Evolutionary conservation across 2,888 invertebrate species (phyloP), one percentile per base, ranked within the genome.

Genomic region (Volucella zonaria): DNA sequence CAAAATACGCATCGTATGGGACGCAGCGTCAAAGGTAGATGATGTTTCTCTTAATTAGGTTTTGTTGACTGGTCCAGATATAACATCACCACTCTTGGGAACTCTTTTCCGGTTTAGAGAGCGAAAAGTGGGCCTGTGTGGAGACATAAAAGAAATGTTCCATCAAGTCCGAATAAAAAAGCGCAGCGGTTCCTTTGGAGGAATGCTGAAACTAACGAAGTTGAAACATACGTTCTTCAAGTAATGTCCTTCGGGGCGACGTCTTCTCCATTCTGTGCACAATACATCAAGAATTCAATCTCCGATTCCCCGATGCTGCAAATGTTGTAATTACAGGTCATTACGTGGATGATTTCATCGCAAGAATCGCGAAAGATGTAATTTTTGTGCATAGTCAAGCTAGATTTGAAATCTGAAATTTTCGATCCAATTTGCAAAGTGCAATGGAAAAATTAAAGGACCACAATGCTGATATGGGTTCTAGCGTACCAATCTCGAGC

Each of bases 181-280:
- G 47, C 47, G 42, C 62, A 62, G 47, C 23, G 49, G 47, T 62
- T 58, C 42, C 62, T 47, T 14, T 62, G 62, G 62, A 31, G 47
- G n/a, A 47, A 47, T 62, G 1, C 0, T 1, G 42, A 62, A 62
- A 23, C 23, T 3, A 62, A 62, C 47, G 10, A 23, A 45, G n/a
- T 23, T 8, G 47, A 62, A 62, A 49, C 49, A 11, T 87, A 82
- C 58, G 42, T 71, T 45, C 62, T 62, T 9, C 62, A 62, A 49
- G 62, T 62, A 9, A 62, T 47, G 23, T 31, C 47, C 8, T 62
- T 62, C 15, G 62, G 62, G 3, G 62, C 47, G 18, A 62, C 62
- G n/a, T 62, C 31, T 4, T 62, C 49, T 6, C 31, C 47, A 15
- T 62, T 62, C 14, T 47, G 62, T 3, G 61, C 61, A 12, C 45